Evolutionary conservation across 2,888 invertebrate genomes (phyloP).

Genomic region (Iphiclides podalirius): DNA sequence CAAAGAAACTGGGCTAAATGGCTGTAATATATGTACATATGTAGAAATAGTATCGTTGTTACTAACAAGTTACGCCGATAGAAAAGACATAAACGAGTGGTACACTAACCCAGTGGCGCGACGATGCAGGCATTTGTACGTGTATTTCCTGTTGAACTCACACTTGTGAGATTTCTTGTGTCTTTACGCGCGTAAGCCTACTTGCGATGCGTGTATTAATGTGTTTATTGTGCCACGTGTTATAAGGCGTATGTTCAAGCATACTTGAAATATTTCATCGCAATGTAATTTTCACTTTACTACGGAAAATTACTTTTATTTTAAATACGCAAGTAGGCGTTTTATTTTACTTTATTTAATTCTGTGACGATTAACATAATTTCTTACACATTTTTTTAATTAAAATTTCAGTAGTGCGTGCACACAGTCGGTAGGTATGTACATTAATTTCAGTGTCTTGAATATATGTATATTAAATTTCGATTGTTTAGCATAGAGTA

Average conservation of each 20-base stretch:
- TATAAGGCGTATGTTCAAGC: not conserved
- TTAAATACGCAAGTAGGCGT: no score
- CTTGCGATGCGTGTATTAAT: not conserved
- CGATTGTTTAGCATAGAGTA: no score
- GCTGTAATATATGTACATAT: conserved; percentile 1
- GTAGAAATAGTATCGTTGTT: conserved; percentile 19
- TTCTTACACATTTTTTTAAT: no score
- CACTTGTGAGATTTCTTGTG: conserved; percentile 27
- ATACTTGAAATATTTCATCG: not conserved
- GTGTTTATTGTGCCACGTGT: conserved; percentile 14
- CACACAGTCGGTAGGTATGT: no score
- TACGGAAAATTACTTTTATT: not conserved
- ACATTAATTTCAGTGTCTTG: no score
- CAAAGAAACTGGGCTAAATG: conserved; percentile 3
- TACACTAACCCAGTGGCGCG: conserved; percentile 43
- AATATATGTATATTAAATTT: no score
- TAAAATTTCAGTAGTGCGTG: no score
- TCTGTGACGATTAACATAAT: no score
- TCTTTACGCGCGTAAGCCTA: conserved; percentile 22
- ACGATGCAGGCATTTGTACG: not conserved
- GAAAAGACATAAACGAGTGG: conserved; percentile 55
- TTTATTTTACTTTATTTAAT: no score
- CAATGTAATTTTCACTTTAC: not conserved
- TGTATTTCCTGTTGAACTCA: conserved; percentile 1
- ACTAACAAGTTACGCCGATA: conserved; percentile 32